Percentiles rank a stretch among this genome's conserved stretches.
These are phyloP conservation scores for Eumaeus atala DNA, from an alignment of 1,140 invertebrate genomes.

Conservation along the genomic window DNA sequence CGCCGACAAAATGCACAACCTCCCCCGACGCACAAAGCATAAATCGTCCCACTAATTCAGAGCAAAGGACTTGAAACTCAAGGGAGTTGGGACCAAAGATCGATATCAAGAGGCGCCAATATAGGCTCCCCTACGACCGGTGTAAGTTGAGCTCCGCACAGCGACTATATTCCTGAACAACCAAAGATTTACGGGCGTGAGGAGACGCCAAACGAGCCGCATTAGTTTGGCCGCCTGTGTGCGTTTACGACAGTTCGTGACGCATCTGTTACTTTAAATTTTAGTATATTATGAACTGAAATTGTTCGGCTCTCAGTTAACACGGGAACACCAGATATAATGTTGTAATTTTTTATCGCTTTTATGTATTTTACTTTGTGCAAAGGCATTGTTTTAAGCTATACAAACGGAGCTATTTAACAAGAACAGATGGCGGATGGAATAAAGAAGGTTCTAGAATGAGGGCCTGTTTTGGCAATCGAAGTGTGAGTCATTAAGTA, in stretches of 20 bases:
- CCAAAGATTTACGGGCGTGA: constrained; percentile 31
- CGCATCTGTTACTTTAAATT: constrained; percentile 36
- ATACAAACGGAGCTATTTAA: no score
- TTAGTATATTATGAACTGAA: constrained; percentile 28
- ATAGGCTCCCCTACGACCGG: constrained; percentile 34
- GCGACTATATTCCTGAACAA: constrained; percentile 32
- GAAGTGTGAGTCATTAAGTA: no score
- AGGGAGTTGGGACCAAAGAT: constrained; percentile 60
- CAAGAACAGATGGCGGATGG: no score
- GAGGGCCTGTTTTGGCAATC: no score
- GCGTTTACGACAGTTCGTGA: constrained; percentile 29
- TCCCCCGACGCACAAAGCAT: constrained; percentile 42
- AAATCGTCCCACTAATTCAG: constrained; percentile 58
- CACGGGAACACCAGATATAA: not conserved
- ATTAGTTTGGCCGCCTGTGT: constrained; percentile 22
- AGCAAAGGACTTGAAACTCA: constrained; percentile 50
- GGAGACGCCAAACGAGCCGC: constrained; percentile 25
- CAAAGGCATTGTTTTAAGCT: no score
- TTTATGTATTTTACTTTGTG: no score
- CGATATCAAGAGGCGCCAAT: constrained; percentile 60
- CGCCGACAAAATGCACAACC: constrained; percentile 35
- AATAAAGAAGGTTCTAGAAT: no score
- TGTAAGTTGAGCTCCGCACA: constrained; percentile 38
- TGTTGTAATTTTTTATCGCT: no score
- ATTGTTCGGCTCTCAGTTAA: constrained; percentile 20